These are phyloP conservation scores for Aphaenogaster rudis DNA, from an alignment of 1,140 invertebrate genomes.

Conservation along the genomic window DNA sequence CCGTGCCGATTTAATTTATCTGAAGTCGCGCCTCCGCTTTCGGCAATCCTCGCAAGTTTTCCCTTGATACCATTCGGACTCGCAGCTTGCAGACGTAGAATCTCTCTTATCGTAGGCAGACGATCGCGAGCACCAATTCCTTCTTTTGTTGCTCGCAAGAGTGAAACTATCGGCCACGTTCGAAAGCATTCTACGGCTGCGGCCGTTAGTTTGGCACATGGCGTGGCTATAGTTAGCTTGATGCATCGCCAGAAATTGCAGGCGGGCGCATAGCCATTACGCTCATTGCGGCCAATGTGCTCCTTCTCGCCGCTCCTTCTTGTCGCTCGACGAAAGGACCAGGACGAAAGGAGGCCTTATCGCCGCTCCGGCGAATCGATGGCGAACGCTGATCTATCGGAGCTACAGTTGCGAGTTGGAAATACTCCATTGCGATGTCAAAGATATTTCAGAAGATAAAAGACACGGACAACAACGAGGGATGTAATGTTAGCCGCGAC, in stretches of 20 bases:
- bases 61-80: neutral
- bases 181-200: conserved; percentile 52
- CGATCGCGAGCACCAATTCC: conserved; percentile 40
- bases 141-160: conserved; percentile 47
- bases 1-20: neutral
- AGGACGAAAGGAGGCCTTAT: neutral
- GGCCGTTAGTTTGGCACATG: conserved; percentile 60
- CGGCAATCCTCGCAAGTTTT: neutral
- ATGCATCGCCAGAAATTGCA: conserved; percentile 74
- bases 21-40: neutral
- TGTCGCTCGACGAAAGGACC: neutral
- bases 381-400: neutral
- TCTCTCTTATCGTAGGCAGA: neutral
- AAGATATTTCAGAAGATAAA: neutral
- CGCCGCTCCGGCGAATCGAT: neutral
- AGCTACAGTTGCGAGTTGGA: neutral
- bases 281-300: conserved; percentile 50
- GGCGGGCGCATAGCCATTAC: conserved; percentile 66
- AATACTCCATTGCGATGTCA: neutral
- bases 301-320: conserved; percentile 40
- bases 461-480: neutral
- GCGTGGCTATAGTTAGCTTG: conserved; percentile 75
- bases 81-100: neutral
- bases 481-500: conserved; percentile 2
- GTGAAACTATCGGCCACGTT: conserved; percentile 61